Conservation (phyloP, 1,140 invertebrate genomes). For the Megathymus violae region DNA sequence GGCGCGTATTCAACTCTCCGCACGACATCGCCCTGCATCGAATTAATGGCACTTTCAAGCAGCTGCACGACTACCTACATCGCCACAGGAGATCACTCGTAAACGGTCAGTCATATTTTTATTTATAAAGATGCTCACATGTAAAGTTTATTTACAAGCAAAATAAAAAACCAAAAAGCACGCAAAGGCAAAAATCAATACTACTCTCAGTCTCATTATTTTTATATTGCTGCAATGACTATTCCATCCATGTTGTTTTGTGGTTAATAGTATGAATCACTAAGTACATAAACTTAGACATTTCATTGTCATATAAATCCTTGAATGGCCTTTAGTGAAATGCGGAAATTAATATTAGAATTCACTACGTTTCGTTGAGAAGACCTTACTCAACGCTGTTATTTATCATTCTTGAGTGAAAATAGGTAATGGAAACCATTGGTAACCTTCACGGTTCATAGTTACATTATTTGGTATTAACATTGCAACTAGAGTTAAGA, state of each 20-base stretch:
- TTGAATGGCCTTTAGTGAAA: conserved; percentile 35
- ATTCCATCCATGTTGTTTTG: neutral
- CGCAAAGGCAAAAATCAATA: too few relatives aligned
- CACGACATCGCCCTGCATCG: conserved; percentile 84
- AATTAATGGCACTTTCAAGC: conserved; percentile 83
- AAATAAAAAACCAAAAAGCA: too few relatives aligned
- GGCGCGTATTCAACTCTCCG: conserved; percentile 83
- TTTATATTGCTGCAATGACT: too few relatives aligned
- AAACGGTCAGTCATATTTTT: conserved; percentile 55
- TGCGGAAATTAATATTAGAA: conserved; percentile 28
- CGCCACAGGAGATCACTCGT: conserved; percentile 78
- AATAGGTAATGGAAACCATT: conserved; percentile 8
- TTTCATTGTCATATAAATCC: conserved; percentile 5
- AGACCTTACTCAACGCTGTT: conserved; percentile 13
- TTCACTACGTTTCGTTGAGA: conserved; percentile 16
- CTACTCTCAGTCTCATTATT: too few relatives aligned
- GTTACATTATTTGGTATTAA: conserved; percentile 6
- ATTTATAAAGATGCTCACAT: too few relatives aligned
- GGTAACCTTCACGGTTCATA: conserved; percentile 10
- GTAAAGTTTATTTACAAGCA: too few relatives aligned
- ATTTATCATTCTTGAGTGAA: conserved; percentile 37
- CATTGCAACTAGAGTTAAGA: neutral
- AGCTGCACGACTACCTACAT: conserved; percentile 85
- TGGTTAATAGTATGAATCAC: neutral
- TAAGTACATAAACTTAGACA: conserved; percentile 7